Evolutionary conservation across 1,140 invertebrate species (phyloP).

Genomic region (Neodiprion fabricii): DNA sequence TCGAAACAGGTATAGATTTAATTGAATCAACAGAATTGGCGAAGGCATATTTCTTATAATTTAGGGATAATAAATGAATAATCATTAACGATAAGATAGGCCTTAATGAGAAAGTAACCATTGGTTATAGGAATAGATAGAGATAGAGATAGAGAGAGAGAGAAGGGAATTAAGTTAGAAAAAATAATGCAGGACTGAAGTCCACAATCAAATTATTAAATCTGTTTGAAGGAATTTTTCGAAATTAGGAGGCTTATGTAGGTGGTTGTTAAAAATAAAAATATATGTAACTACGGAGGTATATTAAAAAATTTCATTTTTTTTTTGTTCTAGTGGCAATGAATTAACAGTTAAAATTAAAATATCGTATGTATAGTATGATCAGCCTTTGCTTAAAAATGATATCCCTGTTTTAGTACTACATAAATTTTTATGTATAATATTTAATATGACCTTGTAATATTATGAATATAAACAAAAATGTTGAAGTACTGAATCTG

Average conservation of each 20-base stretch:
- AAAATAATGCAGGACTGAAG: no score
- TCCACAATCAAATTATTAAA: neutral
- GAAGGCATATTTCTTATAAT: neutral
- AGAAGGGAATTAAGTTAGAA: no score
- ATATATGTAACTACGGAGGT: no score
- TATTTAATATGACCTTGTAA: neutral
- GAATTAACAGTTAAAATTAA: neutral
- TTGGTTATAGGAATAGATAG: neutral
- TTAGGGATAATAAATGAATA: neutral
- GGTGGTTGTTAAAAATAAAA: neutral
- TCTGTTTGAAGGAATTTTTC: neutral
- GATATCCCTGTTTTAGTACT: neutral
- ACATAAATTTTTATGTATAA: neutral
- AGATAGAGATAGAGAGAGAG: no score
- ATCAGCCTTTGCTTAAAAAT: slow-evolving; percentile 18
- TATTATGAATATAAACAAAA: no score
- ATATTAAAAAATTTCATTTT: no score
- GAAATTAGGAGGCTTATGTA: neutral
- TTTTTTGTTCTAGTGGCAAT: neutral
- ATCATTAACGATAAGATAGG: neutral
- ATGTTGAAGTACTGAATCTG: neutral
- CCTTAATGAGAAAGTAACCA: neutral
- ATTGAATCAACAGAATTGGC: neutral
- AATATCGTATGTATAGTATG: neutral
- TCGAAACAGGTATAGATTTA: neutral